Conservation (phyloP, 2,113 vertebrate genomes). For the Xenopus borealis region DNA sequence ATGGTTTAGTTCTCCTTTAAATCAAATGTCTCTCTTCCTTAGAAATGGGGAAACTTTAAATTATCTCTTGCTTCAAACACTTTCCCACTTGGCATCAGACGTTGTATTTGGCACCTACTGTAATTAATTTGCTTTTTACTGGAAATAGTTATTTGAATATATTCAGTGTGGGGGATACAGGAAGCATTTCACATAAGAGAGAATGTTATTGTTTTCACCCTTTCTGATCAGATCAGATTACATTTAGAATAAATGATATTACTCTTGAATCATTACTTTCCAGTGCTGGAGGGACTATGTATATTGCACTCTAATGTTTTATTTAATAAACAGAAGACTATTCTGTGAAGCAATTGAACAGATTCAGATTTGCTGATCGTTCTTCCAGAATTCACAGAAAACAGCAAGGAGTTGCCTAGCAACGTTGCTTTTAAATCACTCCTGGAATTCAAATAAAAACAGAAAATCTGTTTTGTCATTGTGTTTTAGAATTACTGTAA, state of each 20-base stretch:
- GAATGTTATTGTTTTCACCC: too few species aligned
- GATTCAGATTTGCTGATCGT: not conserved
- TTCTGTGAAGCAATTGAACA: not conserved
- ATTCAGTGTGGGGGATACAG: too few species aligned
- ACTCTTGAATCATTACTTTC: not conserved
- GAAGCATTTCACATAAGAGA: too few species aligned
- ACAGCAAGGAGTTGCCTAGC: not conserved
- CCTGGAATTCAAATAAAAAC: not conserved
- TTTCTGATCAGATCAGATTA: too few species aligned
- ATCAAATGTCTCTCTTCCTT: too few species aligned
- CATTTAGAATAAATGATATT: not conserved
- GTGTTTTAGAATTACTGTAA: not conserved
- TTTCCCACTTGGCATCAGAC: too few species aligned
- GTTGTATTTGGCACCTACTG: too few species aligned
- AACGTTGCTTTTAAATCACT: not conserved
- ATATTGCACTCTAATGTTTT: not conserved
- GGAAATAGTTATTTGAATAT: too few species aligned
- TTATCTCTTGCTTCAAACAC: too few species aligned
- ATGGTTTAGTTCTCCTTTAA: too few species aligned
- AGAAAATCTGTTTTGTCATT: not conserved
- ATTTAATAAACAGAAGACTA: not conserved
- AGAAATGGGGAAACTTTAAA: too few species aligned
- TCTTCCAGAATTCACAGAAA: not conserved
- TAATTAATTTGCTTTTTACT: too few species aligned
- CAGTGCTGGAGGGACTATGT: not conserved